Conservation (phyloP, 2,888 invertebrate species). For the Papilio elwesi region DNA sequence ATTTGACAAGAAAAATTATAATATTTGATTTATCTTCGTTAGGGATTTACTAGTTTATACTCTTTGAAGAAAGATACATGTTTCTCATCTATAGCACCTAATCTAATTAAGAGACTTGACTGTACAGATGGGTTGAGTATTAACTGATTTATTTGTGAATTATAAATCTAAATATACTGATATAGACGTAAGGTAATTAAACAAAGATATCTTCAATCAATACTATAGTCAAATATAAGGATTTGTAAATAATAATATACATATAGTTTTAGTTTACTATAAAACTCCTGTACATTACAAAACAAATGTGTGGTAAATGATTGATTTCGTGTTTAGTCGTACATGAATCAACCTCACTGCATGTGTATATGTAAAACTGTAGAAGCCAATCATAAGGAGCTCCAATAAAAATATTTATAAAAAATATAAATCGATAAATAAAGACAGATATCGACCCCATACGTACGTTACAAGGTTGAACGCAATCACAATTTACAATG, state of each 20-base stretch:
- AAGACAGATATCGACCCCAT: neutral
- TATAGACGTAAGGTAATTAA: no score
- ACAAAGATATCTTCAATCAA: no score
- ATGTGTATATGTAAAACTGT: no score
- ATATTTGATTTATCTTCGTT: slow-evolving; percentile 19
- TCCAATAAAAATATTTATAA: no score
- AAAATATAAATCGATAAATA: neutral
- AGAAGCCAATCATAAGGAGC: no score
- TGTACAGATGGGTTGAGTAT: neutral
- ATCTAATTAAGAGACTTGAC: slow-evolving; percentile 4
- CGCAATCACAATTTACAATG: neutral
- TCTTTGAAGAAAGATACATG: neutral
- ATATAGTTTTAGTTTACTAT: neutral
- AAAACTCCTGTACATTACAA: neutral
- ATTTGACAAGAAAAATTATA: slow-evolving; percentile 44
- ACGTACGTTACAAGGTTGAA: neutral
- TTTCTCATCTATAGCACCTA: slow-evolving; percentile 3
- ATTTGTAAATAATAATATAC: neutral
- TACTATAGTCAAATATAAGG: no score
- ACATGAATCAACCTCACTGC: no score
- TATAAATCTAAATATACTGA: no score
- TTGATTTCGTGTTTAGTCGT: no score
- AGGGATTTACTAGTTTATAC: slow-evolving; percentile 22
- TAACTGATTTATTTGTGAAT: slow-evolving; percentile 3
- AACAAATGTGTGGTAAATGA: no score